Percentiles rank a stretch among this genome's conserved stretches.
These are phyloP conservation scores for Nephotettix cincticeps DNA, from an alignment of 1,140 invertebrate genomes.

Conservation along the genomic window DNA sequence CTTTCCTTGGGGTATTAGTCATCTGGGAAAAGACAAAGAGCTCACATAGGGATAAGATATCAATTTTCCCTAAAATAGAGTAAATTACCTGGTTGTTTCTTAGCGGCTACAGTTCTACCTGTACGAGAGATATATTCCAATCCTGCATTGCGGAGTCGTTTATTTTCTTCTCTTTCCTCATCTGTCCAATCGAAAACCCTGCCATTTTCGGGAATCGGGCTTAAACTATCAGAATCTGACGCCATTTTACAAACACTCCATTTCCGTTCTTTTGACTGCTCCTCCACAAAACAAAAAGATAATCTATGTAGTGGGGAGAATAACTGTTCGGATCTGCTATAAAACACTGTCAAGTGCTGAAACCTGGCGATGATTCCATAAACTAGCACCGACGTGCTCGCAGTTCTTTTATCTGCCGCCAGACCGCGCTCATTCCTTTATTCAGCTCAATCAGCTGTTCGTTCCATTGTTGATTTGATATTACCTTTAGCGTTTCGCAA, in stretches of 20 bases:
- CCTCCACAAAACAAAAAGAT: background rate
- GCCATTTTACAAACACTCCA: constrained; percentile 29
- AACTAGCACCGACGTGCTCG: background rate
- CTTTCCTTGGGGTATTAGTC: too few relatives aligned
- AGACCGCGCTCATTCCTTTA: background rate
- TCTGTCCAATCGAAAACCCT: constrained; percentile 3
- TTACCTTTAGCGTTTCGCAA: too few relatives aligned
- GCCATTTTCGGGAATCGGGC: constrained; percentile 3
- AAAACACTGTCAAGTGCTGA: constrained; percentile 10
- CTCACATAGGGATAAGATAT: background rate
- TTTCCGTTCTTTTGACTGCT: constrained; percentile 25
- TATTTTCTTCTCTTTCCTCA: constrained; percentile 39
- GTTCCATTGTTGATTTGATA: too few relatives aligned
- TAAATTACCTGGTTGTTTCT: constrained; percentile 49
- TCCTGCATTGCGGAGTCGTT: constrained; percentile 49
- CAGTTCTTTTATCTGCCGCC: background rate
- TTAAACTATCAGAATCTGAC: constrained; percentile 17
- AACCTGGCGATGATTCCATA: constrained; percentile 3
- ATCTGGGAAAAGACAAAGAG: background rate
- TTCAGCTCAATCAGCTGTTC: too few relatives aligned
- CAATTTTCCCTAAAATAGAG: constrained; percentile 11
- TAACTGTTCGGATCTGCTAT: background rate
- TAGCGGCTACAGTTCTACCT: constrained; percentile 50
- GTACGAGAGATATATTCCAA: constrained; percentile 50
- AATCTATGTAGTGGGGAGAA: background rate